Conservation (phyloP, 2,797 vertebrate species). For the Xenentodon cancila region DNA sequence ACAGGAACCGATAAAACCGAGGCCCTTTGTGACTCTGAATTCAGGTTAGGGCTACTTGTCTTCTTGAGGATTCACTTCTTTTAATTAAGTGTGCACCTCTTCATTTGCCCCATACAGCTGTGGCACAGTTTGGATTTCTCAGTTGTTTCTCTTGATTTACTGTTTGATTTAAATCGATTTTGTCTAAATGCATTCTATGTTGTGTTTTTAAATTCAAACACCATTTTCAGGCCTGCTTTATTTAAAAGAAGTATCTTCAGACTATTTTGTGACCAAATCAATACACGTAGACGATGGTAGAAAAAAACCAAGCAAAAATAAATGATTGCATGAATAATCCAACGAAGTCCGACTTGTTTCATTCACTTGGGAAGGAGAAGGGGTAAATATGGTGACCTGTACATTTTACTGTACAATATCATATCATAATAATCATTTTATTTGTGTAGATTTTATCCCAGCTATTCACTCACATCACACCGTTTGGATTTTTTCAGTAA, state of each 20-base stretch:
- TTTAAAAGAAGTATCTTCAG: not conserved
- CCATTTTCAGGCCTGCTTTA: not conserved
- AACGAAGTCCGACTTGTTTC: too few species aligned
- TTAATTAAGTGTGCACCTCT: slow-evolving; percentile 57
- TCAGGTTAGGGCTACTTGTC: slow-evolving; percentile 53
- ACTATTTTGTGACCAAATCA: too few species aligned
- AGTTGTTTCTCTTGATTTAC: slow-evolving; percentile 5
- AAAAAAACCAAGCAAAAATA: too few species aligned
- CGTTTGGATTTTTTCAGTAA: slow-evolving; percentile 23
- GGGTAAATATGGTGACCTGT: too few species aligned
- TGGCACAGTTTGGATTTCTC: slow-evolving; percentile 18
- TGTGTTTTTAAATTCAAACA: not conserved
- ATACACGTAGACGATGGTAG: too few species aligned
- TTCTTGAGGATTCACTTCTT: slow-evolving; percentile 50
- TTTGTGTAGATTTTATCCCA: slow-evolving; percentile 13
- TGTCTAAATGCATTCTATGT: not conserved
- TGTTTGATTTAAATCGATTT: slow-evolving; percentile 13
- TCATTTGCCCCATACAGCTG: slow-evolving; percentile 17
- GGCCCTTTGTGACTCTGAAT: slow-evolving; percentile 55
- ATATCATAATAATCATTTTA: not conserved
- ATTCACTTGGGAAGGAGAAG: too few species aligned
- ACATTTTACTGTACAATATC: too few species aligned
- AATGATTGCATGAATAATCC: too few species aligned
- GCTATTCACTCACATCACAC: slow-evolving; percentile 3
- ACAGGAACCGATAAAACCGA: slow-evolving; percentile 52